Conservation (phyloP, 2,113 vertebrate species). For the Platichthys stellatus region DNA sequence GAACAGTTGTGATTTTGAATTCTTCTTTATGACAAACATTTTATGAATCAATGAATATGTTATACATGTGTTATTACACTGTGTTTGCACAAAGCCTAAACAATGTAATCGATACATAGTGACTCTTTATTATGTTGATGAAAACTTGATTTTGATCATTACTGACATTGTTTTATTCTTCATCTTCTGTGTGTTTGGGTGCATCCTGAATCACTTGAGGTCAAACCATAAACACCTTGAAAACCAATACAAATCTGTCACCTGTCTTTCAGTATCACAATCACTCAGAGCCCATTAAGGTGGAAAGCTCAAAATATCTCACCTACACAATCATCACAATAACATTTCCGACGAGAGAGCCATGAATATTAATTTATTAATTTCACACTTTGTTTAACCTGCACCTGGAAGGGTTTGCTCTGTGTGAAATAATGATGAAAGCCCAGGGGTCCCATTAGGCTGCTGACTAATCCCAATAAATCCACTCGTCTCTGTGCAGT, state of each 20-base stretch:
- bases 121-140: no score
- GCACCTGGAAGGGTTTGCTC: slow-evolving; percentile 45
- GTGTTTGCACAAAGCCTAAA: no score
- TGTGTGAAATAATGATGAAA: slow-evolving; percentile 64
- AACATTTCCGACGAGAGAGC: background rate
- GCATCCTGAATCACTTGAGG: slow-evolving; percentile 14
- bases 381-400: slow-evolving; percentile 67
- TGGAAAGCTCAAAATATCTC: slow-evolving; percentile 35
- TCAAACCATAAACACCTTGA: slow-evolving; percentile 29
- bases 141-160: no score
- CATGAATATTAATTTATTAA: slow-evolving; percentile 62
- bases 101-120: no score
- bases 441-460: slow-evolving; percentile 61
- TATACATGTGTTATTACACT: no score
- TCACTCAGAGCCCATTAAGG: slow-evolving; percentile 32
- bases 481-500: slow-evolving; percentile 35
- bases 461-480: slow-evolving; percentile 60
- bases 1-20: no score
- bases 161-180: no score
- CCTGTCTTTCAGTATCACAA: slow-evolving; percentile 27
- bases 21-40: no score
- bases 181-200: background rate
- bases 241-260: slow-evolving; percentile 3
- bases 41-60: no score
- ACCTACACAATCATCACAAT: slow-evolving; percentile 21